Evolutionary conservation across 2,888 invertebrate species (phyloP), one percentile per base, ranked within the genome.

Genomic region (Cryptocephalus moraei): DNA sequence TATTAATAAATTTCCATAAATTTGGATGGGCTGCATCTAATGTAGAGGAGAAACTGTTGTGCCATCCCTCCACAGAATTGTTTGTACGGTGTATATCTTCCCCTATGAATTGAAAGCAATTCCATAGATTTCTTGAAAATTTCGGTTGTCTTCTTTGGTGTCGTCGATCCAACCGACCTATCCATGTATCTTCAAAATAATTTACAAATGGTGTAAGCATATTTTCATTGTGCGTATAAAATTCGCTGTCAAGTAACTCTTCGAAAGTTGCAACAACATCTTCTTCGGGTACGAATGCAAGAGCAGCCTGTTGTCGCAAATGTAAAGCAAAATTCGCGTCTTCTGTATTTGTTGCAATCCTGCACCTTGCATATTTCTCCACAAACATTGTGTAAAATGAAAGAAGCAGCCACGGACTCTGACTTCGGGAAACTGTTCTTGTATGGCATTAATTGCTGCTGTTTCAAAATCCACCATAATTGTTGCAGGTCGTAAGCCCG

Each of bases 391-490:
- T 14, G n/a, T 39, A 6, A 44, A 38, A 36, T 36, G 6, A 22
- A 44, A 44, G 12, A 44, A 44, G 12, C 33, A 44, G n/a, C 44
- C 44, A 13, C 44, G 33, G 13, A 44, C 2, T 11, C 34, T 44
- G 34, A 36, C 11, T 13, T 44, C 1, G 2, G 44, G 34, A 44
- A 44, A 44, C 12, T 44, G 9, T 33, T 44, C 6, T 33, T 33
- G 33, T 33, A 44, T 22, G 10, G 44, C 44, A 33, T 34, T 44
- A 14, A 44, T 44, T 10, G 12, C 38, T 8, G 44, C 38, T 33
- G 14, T 44, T 38, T 36, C 44, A 13, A 44, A 44, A 44, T 44
- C 44, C 36, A 14, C 38, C n/a, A n/a, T 11, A 34, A 44, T 38
- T 22, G 38, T 38, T 13, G 34, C 12, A 38, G 44, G 44, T 14